Conservation (phyloP, 2,113 vertebrate genomes). For the Bubo bubo region DNA sequence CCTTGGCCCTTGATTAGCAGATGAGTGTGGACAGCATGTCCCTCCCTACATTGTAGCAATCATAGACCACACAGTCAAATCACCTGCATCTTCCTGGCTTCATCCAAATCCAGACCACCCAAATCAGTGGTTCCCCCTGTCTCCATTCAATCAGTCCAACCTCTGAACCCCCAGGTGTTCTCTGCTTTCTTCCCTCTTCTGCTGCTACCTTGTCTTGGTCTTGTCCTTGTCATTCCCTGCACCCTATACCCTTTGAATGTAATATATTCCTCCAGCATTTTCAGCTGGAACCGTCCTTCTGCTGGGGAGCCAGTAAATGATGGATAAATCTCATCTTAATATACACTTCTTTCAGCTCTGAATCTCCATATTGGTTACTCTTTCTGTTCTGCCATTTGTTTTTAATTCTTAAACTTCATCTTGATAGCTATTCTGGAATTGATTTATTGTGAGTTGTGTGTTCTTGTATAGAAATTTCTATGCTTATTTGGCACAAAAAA, state of each 20-base stretch:
- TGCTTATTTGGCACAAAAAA: background rate
- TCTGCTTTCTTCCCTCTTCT: background rate
- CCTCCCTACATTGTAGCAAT: accelerated
- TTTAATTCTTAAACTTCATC: background rate
- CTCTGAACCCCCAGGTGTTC: background rate
- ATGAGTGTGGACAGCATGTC: background rate
- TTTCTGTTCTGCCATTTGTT: background rate
- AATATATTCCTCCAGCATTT: background rate
- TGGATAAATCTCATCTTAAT: background rate
- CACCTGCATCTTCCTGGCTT: background rate
- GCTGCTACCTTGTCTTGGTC: background rate
- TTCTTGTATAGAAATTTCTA: background rate
- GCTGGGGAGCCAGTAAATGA: background rate
- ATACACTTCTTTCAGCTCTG: background rate
- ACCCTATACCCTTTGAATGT: background rate
- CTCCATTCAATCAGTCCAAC: background rate
- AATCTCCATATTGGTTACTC: background rate
- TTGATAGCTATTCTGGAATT: background rate
- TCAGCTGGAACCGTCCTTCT: background rate
- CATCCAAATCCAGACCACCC: background rate
- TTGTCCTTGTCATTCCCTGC: background rate
- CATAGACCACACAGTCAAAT: background rate
- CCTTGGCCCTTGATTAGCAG: background rate
- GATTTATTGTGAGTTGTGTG: background rate
- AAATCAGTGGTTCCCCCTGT: background rate